Evolutionary conservation across 2,797 vertebrate species (phyloP).

Genomic region (Oreochromis grahami): DNA sequence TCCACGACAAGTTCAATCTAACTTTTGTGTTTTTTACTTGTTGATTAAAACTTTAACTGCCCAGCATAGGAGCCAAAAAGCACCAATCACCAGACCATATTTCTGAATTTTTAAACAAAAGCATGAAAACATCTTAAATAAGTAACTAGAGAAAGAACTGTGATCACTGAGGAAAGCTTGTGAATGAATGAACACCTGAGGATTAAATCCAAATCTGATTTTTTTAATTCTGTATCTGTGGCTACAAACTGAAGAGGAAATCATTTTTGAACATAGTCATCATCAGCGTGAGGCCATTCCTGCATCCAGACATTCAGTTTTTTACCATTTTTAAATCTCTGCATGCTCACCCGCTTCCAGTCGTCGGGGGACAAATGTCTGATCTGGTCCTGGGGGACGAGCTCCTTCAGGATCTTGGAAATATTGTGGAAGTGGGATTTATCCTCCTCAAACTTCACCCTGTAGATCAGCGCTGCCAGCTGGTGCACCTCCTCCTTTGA

Average conservation of each 20-base stretch:
- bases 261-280: background rate
- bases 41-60: background rate
- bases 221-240: background rate
- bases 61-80: background rate
- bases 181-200: rapidly evolving
- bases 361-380: conserved; percentile 89
- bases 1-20: background rate
- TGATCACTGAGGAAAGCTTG: background rate
- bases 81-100: rapidly evolving
- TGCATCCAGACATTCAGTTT: background rate
- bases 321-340: rapidly evolving
- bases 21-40: background rate
- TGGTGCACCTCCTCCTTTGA: conserved; percentile 89
- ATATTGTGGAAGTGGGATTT: conserved; percentile 91
- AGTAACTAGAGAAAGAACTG: background rate
- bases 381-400: conserved; percentile 92
- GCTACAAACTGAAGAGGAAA: background rate
- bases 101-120: background rate
- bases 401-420: conserved; percentile 88
- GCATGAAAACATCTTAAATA: background rate
- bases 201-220: background rate
- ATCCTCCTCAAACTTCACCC: conserved; percentile 94
- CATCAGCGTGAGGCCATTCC: background rate
- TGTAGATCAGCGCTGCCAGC: conserved; percentile 91
- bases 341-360: conserved; percentile 89